phyloP scores from a whole-genome alignment of 1,140 invertebrate genomes.

The Drosophila asahinai region DNA sequence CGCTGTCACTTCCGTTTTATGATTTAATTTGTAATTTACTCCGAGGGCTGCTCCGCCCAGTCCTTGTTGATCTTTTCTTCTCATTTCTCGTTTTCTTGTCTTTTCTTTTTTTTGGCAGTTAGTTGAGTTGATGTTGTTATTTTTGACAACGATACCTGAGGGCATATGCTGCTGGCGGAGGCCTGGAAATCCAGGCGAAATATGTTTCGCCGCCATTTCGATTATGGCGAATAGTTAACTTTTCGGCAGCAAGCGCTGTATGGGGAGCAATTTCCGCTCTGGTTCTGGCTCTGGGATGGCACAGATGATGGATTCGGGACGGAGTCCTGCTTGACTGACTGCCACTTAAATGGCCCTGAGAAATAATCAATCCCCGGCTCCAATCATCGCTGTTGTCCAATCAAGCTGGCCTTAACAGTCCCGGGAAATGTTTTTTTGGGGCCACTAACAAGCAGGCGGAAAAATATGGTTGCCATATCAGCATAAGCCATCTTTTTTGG shows the following conservation, averaged over 20 bases:
- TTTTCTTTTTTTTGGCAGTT: slow-evolving; percentile 58
- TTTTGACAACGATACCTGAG: slow-evolving; percentile 75
- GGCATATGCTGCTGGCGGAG: slow-evolving; percentile 47
- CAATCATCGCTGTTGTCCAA: slow-evolving; percentile 44
- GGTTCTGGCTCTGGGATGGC: neutral
- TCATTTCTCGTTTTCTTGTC: neutral
- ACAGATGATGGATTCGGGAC: slow-evolving; percentile 23
- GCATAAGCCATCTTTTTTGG: slow-evolving; percentile 33
- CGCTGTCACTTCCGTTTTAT: slow-evolving; percentile 83
- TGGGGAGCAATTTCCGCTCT: slow-evolving; percentile 58
- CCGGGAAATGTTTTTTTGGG: slow-evolving; percentile 13
- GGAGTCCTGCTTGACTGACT: slow-evolving; percentile 20
- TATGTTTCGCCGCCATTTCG: slow-evolving; percentile 71
- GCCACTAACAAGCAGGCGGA: slow-evolving; percentile 31
- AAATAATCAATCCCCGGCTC: slow-evolving; percentile 44
- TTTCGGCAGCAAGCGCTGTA: slow-evolving; percentile 37
- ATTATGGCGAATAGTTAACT: slow-evolving; percentile 67
- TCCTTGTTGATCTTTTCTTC: slow-evolving; percentile 27
- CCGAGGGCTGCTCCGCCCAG: slow-evolving; percentile 45
- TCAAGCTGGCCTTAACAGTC: slow-evolving; percentile 19
- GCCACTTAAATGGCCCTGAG: slow-evolving; percentile 46
- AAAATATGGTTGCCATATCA: slow-evolving; percentile 49
- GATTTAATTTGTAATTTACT: slow-evolving; percentile 84
- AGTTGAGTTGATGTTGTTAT: slow-evolving; percentile 73
- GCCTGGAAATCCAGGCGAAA: slow-evolving; percentile 37